Conservation (phyloP, 1,140 invertebrate species). For the Heliothis virescens region DNA sequence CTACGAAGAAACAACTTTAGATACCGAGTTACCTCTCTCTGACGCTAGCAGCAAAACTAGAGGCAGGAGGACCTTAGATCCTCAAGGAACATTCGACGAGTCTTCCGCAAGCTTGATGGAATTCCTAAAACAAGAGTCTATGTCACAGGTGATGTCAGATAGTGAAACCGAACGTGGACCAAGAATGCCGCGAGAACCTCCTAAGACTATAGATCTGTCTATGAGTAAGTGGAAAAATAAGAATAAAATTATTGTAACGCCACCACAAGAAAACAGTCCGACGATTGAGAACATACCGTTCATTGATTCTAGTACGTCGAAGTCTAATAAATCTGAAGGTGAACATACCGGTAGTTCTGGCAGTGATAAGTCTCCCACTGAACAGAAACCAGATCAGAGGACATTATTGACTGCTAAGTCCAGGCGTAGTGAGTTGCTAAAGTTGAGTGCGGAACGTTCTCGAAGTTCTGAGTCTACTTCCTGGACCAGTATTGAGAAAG, state of each 20-base stretch:
- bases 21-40: slow-evolving; percentile 72
- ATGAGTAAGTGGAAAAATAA: slow-evolving; percentile 83
- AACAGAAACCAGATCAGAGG: slow-evolving; percentile 74
- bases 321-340: slow-evolving; percentile 80
- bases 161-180: slow-evolving; percentile 71
- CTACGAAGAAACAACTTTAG: slow-evolving; percentile 88
- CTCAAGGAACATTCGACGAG: slow-evolving; percentile 84
- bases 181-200: slow-evolving; percentile 61
- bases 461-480: slow-evolving; percentile 89
- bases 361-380: slow-evolving; percentile 81
- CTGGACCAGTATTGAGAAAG: slow-evolving; percentile 88
- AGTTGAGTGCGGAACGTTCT: slow-evolving; percentile 88
- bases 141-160: slow-evolving; percentile 77
- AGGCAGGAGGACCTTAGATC: slow-evolving; percentile 71
- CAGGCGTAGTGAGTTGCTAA: slow-evolving; percentile 85
- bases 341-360: slow-evolving; percentile 82
- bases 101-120: slow-evolving; percentile 83
- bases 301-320: slow-evolving; percentile 80
- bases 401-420: slow-evolving; percentile 82
- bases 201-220: slow-evolving; percentile 68
- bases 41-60: slow-evolving; percentile 72
- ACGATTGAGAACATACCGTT: slow-evolving; percentile 84
- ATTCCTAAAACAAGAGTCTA: slow-evolving; percentile 83
- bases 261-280: slow-evolving; percentile 85
- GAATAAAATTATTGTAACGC: slow-evolving; percentile 86